A percentile compares a stretch with the other conserved stretches of the same genome.
Conservation (phyloP, 2,888 invertebrate genomes). For the Mactromeris polynyma region DNA sequence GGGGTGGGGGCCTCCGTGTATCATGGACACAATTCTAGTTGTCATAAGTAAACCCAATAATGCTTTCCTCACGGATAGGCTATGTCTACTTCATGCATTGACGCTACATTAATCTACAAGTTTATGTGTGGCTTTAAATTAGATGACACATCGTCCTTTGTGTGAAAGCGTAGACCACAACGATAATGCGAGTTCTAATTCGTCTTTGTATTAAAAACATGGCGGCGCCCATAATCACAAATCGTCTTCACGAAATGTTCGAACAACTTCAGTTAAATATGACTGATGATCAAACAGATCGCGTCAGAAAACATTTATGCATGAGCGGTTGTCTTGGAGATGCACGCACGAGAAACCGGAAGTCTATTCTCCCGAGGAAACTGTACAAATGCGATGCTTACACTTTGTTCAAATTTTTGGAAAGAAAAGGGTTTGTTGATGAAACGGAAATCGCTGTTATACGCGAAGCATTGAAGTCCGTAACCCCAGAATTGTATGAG, state of each 20-base stretch:
- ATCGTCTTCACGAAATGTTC: slow-evolving; percentile 76
- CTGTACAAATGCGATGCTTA: slow-evolving; percentile 42
- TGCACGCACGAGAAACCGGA: background rate
- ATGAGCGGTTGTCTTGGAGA: slow-evolving; percentile 4
- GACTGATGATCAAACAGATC: slow-evolving; percentile 62
- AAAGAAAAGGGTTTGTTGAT: no score
- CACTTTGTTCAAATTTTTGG: slow-evolving; percentile 43
- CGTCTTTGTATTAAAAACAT: background rate
- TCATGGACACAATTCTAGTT: no score
- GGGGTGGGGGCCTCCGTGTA: no score
- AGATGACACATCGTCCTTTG: no score
- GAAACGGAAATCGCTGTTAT: background rate
- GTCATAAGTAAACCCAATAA: no score
- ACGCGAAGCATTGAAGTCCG: background rate
- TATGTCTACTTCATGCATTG: no score
- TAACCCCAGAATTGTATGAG: slow-evolving; percentile 31
- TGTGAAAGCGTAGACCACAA: slow-evolving; percentile 38
- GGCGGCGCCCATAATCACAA: slow-evolving; percentile 28
- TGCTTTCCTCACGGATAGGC: no score
- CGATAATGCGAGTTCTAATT: background rate
- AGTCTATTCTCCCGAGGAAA: slow-evolving; percentile 34
- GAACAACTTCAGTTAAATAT: slow-evolving; percentile 76
- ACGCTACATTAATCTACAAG: no score
- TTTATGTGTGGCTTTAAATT: no score
- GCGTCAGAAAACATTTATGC: slow-evolving; percentile 28